Evolutionary conservation across 2,888 invertebrate genomes (phyloP).

Genomic region (Ophioninae sp.): DNA sequence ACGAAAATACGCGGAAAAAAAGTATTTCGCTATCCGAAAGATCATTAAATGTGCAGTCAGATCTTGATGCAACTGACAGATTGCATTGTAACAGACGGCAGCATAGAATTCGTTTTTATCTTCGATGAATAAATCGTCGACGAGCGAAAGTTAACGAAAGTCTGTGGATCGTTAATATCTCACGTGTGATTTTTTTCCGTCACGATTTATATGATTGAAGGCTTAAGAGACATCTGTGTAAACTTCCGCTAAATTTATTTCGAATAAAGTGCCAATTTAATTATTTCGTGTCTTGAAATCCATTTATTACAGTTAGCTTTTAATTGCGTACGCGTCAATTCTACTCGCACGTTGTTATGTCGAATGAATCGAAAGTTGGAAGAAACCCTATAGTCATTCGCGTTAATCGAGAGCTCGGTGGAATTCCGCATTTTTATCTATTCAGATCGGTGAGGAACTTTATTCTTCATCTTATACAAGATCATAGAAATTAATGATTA

Average conservation of each 20-base stretch:
- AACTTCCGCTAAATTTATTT: neutral
- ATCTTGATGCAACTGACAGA: constrained; percentile 10
- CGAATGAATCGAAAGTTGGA: neutral
- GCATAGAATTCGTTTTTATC: neutral
- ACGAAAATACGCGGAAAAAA: neutral
- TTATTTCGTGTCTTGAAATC: neutral
- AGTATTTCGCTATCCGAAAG: neutral
- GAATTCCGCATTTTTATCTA: neutral
- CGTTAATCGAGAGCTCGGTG: neutral
- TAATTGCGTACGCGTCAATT: constrained; percentile 5
- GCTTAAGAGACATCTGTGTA: neutral
- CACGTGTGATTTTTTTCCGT: neutral
- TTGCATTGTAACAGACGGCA: neutral
- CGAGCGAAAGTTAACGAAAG: neutral
- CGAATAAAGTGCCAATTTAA: neutral
- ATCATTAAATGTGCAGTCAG: neutral
- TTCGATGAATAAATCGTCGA: neutral
- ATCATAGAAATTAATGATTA: too few relatives aligned
- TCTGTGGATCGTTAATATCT: neutral
- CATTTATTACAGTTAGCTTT: constrained; percentile 7
- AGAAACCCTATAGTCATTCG: neutral
- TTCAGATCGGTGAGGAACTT: neutral
- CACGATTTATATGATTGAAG: neutral
- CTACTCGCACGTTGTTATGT: neutral
- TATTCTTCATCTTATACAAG: neutral